phyloP scores from a whole-genome alignment of 2,113 vertebrate genomes.

The Heliornis fulica region DNA sequence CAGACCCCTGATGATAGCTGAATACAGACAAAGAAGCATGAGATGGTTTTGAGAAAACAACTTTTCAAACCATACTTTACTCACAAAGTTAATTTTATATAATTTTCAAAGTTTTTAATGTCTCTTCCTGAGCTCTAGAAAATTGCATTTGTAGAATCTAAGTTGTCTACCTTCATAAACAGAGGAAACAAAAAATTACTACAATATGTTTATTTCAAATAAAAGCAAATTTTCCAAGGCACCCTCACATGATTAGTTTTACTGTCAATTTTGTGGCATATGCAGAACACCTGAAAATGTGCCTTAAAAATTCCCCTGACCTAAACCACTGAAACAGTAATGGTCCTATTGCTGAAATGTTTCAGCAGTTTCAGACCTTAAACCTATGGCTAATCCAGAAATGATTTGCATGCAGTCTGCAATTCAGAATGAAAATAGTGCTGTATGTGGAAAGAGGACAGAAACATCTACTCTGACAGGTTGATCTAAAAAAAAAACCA shows the following conservation, averaged over 20 bases:
- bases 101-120: background rate
- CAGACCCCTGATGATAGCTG: background rate
- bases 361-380: background rate
- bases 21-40: background rate
- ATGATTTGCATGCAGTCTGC: background rate
- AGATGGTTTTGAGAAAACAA: background rate
- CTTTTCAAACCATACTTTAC: background rate
- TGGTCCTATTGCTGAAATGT: background rate
- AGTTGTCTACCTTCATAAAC: background rate
- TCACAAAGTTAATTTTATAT: background rate
- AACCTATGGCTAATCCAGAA: background rate
- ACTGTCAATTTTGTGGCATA: background rate
- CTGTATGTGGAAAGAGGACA: background rate
- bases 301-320: background rate
- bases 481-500: constrained; percentile 6
- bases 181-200: background rate
- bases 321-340: background rate
- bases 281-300: background rate
- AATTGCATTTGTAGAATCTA: background rate
- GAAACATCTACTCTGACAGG: background rate
- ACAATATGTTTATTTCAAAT: background rate
- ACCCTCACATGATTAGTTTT: background rate
- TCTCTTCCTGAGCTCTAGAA: background rate
- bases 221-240: background rate
- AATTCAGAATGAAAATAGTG: background rate